Evolutionary conservation across 35 echinoderm and acorn worm species (phyloP).

Genomic region (Ptychodera flava): DNA sequence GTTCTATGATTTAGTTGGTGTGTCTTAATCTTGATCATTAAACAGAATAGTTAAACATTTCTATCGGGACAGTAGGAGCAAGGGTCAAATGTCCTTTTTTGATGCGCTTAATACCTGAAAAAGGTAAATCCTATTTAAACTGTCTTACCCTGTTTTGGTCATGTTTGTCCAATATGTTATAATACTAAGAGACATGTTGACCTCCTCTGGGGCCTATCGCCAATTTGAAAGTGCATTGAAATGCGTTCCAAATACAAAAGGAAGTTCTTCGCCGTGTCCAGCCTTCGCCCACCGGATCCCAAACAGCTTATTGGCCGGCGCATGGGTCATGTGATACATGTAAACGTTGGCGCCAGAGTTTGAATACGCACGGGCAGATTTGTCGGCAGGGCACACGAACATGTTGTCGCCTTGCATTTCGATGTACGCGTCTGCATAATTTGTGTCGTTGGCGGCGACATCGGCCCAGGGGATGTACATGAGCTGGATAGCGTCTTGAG

Average conservation of each 20-base stretch:
- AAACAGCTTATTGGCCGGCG: background rate
- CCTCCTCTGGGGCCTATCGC: too few relatives aligned
- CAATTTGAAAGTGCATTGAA: too few relatives aligned
- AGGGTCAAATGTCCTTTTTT: too few relatives aligned
- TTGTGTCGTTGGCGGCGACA: background rate
- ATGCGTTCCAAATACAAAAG: background rate
- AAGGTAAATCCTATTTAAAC: too few relatives aligned
- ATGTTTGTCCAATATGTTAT: too few relatives aligned
- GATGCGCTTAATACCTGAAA: too few relatives aligned
- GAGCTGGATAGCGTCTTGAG: background rate
- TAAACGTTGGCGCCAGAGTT: background rate
- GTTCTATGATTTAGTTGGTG: too few relatives aligned
- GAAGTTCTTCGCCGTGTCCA: background rate
- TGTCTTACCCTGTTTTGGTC: too few relatives aligned
- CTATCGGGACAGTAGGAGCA: too few relatives aligned
- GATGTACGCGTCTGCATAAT: background rate
- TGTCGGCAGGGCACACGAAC: conserved; percentile 2
- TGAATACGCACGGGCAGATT: background rate
- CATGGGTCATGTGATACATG: conserved; percentile 15
- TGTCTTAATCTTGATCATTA: too few relatives aligned
- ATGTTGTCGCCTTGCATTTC: background rate
- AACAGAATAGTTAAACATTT: too few relatives aligned
- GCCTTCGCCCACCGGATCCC: background rate
- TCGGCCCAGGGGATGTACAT: background rate
- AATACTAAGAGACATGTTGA: too few relatives aligned